These are phyloP conservation scores for Nesospiza acunhae DNA, from an alignment of 2,113 vertebrate species.

Conservation along the genomic window DNA sequence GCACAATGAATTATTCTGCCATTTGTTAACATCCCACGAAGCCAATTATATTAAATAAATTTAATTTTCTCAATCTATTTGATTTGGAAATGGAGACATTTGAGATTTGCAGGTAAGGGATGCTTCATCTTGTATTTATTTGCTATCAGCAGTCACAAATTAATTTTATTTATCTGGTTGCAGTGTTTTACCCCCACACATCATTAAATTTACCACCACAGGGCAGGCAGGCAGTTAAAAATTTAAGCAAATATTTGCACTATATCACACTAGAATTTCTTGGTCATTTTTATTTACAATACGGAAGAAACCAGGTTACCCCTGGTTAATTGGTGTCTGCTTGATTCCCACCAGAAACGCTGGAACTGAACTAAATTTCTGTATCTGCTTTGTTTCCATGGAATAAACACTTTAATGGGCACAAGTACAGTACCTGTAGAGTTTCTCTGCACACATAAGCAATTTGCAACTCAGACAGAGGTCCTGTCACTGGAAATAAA, in stretches of 20 bases:
- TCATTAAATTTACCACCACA: not conserved
- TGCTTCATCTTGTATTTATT: not conserved
- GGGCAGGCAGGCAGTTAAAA: not conserved
- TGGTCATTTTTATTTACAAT: not conserved
- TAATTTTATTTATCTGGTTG: not conserved
- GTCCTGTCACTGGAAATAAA: slow-evolving; percentile 88
- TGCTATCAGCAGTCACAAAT: not conserved
- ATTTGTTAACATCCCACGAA: not conserved
- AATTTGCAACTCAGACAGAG: slow-evolving; percentile 92
- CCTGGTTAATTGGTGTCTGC: not conserved
- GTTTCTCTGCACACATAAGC: slow-evolving; percentile 96
- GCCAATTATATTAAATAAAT: not conserved
- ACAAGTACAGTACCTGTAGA: slow-evolving; percentile 83
- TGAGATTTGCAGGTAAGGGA: not conserved
- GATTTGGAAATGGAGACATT: not conserved
- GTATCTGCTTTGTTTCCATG: not conserved
- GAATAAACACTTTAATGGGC: not conserved
- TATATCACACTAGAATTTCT: not conserved
- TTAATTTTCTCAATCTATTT: not conserved
- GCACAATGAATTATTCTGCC: not conserved
- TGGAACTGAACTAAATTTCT: not conserved
- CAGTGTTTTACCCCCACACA: not conserved
- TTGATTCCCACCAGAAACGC: not conserved
- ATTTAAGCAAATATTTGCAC: not conserved
- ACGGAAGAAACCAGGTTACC: not conserved